Evolutionary conservation across 2,113 vertebrate species (phyloP), one percentile per base, ranked within the genome.

Genomic region (Athene noctua): DNA sequence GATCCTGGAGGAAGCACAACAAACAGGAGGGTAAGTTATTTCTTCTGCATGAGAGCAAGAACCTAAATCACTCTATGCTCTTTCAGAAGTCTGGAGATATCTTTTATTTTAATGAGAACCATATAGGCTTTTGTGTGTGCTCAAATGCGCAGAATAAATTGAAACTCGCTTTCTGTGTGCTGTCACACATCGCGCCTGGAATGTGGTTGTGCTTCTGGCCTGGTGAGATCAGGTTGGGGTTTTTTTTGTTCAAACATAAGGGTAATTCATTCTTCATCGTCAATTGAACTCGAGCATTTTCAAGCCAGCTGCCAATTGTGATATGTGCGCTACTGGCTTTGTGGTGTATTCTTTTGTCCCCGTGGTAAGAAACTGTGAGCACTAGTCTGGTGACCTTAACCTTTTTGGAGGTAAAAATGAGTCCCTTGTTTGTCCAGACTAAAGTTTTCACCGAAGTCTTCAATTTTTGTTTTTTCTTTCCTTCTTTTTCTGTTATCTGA

Each of bases 231-330:
- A 96, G 90, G 88, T 95, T 97, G 57, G 30, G 15, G 1, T 17
- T 63, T 42, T 93, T 97, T 87, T 88, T 88, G 88, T 93, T 97
- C 83, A 95, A 62, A 75, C 71, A 93, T 93, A 77, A 95, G 93
- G 72, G 74, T 93, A 96, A 95, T 96, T 96, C 93, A 96, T 96
- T 97, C 97, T 95, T 97, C 91, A 96, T 97, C 71, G 34, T 94
- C 92, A 96, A 83, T 94, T 96, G 87, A 96, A 92, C 91, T 92
- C 2, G 0, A 91, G 88, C 63, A 95, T 94, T 95, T 96, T 92
- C 82, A 95, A 95, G 83, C 94, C 94, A 95, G 96, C 94, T 96
- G 92, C 88, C 91, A 92, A 66, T 96, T 97, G 94, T 92, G 91
- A 90, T 94, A 71, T 15, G 6, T 89, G 71, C 0, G 10, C 65